phyloP scores from a whole-genome alignment of 2,113 vertebrate genomes.

The Apeltes quadracus region DNA sequence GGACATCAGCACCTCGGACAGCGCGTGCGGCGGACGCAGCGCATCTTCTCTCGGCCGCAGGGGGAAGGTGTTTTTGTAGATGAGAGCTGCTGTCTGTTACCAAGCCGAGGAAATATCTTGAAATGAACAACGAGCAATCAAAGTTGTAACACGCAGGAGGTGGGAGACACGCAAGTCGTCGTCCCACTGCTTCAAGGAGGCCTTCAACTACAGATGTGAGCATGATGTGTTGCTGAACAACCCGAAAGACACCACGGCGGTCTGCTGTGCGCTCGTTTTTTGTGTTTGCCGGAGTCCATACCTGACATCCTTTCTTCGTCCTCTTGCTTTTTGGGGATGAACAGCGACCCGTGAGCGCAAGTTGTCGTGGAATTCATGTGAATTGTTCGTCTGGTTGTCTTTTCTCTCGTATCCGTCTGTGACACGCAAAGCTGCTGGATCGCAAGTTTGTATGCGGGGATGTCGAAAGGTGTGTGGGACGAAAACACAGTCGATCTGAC shows the following conservation, averaged over 20 bases:
- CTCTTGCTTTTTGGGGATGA: slow-evolving; percentile 40
- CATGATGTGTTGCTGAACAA: slow-evolving; percentile 16
- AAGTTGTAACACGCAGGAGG: not conserved
- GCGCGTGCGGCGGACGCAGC: slow-evolving; percentile 52
- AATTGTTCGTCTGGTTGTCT: not conserved
- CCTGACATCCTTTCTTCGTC: slow-evolving; percentile 33
- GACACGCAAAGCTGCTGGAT: not conserved
- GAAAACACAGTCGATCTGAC: slow-evolving; percentile 7
- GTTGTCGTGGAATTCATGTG: slow-evolving; percentile 31
- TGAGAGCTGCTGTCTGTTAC: not conserved
- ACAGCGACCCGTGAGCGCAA: slow-evolving; percentile 25
- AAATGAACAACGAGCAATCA: slow-evolving; percentile 5
- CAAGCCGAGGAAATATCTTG: slow-evolving; percentile 10
- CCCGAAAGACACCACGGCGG: slow-evolving; percentile 17
- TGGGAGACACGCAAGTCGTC: slow-evolving; percentile 6
- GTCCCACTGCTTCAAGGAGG: slow-evolving; percentile 6
- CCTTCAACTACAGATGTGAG: slow-evolving; percentile 6
- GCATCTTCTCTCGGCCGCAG: slow-evolving; percentile 17
- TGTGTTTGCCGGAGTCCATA: slow-evolving; percentile 45
- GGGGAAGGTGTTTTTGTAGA: not conserved
- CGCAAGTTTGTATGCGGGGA: slow-evolving; percentile 33
- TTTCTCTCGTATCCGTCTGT: not conserved
- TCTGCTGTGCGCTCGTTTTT: slow-evolving; percentile 11
- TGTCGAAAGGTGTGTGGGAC: slow-evolving; percentile 22
- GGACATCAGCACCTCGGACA: slow-evolving; percentile 74